Evolutionary conservation across 2,888 invertebrate genomes (phyloP).

Genomic region (Drosophila macrothrix): DNA sequence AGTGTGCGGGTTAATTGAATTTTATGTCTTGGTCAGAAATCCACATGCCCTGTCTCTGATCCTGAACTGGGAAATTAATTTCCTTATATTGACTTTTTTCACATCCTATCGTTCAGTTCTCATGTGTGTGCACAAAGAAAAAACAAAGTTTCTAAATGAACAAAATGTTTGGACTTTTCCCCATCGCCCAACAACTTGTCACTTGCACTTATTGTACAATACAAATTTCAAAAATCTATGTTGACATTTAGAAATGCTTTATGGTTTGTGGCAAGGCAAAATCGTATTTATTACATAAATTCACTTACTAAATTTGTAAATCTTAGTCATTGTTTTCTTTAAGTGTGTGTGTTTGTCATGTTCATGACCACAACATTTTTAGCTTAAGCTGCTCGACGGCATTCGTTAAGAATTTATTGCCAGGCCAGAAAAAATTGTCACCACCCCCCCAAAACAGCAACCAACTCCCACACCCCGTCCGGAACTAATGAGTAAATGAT

Average conservation of each 20-base stretch:
- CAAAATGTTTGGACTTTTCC: neutral
- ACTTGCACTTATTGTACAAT: neutral
- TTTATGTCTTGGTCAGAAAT: constrained; percentile 80
- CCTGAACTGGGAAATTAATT: constrained; percentile 71
- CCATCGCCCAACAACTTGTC: neutral
- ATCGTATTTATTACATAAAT: neutral
- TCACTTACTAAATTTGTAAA: neutral
- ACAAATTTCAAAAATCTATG: neutral
- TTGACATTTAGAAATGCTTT: neutral
- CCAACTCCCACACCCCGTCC: neutral
- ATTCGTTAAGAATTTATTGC: constrained; percentile 64
- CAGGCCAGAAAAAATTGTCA: constrained; percentile 61
- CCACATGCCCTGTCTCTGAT: constrained; percentile 34
- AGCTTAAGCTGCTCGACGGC: constrained; percentile 11
- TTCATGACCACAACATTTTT: constrained; percentile 32
- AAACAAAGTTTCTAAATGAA: neutral
- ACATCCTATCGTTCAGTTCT: constrained; percentile 14
- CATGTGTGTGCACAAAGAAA: neutral
- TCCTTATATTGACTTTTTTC: constrained; percentile 80
- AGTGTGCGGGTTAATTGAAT: constrained; percentile 74
- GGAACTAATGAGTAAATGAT: constrained; percentile 74
- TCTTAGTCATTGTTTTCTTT: neutral
- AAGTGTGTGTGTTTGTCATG: constrained; percentile 29
- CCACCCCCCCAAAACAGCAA: neutral
- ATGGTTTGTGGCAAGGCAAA: neutral